phyloP scores from a whole-genome alignment of 2,113 vertebrate genomes.

The Rhegmatorhina hoffmannsi region DNA sequence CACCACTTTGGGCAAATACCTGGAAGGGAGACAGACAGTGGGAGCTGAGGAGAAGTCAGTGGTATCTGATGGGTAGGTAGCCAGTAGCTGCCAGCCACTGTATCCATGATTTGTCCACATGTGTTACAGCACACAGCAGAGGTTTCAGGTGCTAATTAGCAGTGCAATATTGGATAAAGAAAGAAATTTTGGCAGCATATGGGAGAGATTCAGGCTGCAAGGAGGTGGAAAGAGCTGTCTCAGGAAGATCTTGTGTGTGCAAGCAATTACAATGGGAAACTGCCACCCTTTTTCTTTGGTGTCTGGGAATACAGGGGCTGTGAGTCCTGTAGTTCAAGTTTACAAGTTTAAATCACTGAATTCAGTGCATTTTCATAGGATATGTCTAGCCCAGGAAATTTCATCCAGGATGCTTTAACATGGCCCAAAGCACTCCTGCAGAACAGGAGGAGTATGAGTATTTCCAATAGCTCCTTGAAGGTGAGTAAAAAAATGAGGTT shows the following conservation, averaged over 20 bases:
- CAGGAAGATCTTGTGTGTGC: background rate
- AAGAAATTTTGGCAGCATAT: background rate
- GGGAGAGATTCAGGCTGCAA: background rate
- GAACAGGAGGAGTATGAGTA: background rate
- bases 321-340: background rate
- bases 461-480: background rate
- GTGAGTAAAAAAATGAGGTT: background rate
- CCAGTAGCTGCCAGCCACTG: background rate
- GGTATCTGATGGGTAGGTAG: background rate
- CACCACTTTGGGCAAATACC: background rate
- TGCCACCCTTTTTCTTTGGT: background rate
- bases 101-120: accelerated
- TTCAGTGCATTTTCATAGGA: background rate
- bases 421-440: background rate
- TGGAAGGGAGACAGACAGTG: background rate
- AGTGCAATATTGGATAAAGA: background rate
- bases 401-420: background rate
- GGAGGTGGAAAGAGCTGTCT: background rate
- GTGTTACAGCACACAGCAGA: background rate
- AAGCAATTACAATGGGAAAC: background rate
- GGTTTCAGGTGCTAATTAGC: background rate
- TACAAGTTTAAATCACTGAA: background rate
- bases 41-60: background rate
- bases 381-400: background rate
- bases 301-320: background rate